These are phyloP conservation scores for Folsomia candida DNA, from an alignment of 2,888 invertebrate species.

Conservation along the genomic window DNA sequence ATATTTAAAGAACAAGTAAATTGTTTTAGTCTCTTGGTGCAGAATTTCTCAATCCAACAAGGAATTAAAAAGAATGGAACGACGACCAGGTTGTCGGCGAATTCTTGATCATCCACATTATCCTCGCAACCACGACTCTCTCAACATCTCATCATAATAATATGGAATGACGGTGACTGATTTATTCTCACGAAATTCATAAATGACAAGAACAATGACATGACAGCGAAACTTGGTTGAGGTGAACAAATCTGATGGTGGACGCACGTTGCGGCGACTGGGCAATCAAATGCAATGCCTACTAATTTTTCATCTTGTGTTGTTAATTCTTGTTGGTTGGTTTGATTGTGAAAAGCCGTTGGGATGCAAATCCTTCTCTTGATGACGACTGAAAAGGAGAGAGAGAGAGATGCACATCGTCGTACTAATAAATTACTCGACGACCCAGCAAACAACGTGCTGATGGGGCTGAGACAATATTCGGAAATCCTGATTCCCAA, in stretches of 20 bases:
- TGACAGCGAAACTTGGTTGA: background rate
- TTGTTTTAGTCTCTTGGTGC: background rate
- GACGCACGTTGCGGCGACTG: background rate
- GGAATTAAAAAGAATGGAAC: background rate
- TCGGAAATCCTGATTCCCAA: background rate
- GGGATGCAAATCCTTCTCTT: background rate
- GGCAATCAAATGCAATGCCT: background rate
- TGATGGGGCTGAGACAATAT: background rate
- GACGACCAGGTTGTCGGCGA: background rate
- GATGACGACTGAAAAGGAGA: background rate
- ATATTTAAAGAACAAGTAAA: background rate
- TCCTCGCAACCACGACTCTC: background rate
- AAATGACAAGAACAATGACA: constrained; percentile 14
- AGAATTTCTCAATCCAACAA: background rate
- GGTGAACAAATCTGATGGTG: background rate
- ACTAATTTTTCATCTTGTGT: too few species aligned
- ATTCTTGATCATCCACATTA: background rate
- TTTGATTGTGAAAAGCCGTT: background rate
- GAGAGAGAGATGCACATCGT: too few species aligned
- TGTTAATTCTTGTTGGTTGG: background rate
- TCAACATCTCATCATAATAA: background rate
- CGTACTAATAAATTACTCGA: background rate
- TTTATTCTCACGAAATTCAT: constrained; percentile 17
- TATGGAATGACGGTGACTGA: constrained; percentile 12
- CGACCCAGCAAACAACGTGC: background rate